phyloP scores from a whole-genome alignment of 2,113 vertebrate genomes.

The Podarcis raffonei region DNA sequence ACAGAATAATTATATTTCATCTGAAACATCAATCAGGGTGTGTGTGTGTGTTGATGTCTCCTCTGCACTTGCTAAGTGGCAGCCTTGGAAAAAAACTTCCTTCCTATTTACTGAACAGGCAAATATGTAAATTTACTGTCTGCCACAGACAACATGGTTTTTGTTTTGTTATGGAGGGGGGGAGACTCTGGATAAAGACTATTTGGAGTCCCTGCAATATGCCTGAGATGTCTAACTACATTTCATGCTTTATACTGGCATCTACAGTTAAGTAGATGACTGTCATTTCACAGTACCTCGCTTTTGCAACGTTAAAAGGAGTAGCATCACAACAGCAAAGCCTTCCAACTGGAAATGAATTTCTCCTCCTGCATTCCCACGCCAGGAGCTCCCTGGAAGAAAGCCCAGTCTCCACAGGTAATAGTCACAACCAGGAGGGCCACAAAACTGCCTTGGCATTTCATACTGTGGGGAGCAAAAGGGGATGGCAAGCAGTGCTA shows the following conservation, averaged over 20 bases:
- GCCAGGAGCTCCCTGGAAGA: constrained; percentile 67
- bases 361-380: constrained; percentile 67
- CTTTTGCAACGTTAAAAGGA: constrained; percentile 29
- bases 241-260: rapidly evolving
- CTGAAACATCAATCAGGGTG: neutral
- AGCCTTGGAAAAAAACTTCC: neutral
- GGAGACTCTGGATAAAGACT: neutral
- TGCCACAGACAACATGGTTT: neutral
- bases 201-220: rapidly evolving
- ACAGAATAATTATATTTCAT: neutral
- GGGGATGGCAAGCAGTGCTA: neutral
- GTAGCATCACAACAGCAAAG: constrained; percentile 54
- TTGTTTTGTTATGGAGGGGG: neutral
- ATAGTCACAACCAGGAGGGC: constrained; percentile 45
- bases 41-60: neutral
- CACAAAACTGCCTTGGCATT: constrained; percentile 32
- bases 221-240: neutral
- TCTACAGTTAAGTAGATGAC: rapidly evolving
- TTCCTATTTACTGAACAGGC: neutral
- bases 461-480: neutral
- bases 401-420: constrained; percentile 69
- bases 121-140: neutral
- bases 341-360: constrained; percentile 65
- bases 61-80: no score
- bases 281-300: neutral